phyloP scores from a whole-genome alignment of 2,888 invertebrate genomes.

The Nemapogon koenigi region DNA sequence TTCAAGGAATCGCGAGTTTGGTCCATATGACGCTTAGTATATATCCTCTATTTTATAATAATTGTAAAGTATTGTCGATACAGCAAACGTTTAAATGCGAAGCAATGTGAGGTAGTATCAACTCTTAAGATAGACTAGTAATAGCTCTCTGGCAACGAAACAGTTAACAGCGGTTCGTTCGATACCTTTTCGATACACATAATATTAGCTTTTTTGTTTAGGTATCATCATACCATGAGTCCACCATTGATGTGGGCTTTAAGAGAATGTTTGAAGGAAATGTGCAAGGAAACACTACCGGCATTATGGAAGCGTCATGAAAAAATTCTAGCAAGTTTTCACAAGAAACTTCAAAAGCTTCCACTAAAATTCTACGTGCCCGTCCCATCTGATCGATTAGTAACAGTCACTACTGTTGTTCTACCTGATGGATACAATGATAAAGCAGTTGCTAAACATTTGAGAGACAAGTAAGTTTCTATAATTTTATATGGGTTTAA shows the following conservation, averaged over 20 bases:
- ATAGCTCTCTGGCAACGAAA: too few species aligned
- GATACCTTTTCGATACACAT: too few species aligned
- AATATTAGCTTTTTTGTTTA: too few species aligned
- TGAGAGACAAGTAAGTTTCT: constrained; percentile 39
- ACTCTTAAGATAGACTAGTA: too few species aligned
- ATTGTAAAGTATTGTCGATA: too few species aligned
- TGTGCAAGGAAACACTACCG: constrained; percentile 75
- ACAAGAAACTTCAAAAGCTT: constrained; percentile 69
- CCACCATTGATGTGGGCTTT: constrained; percentile 81
- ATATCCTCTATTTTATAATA: too few species aligned
- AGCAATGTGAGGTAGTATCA: too few species aligned
- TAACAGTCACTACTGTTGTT: constrained; percentile 39
- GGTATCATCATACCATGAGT: constrained; percentile 92
- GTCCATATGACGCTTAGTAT: too few species aligned
- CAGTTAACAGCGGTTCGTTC: too few species aligned
- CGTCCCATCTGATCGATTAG: constrained; percentile 60
- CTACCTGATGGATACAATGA: constrained; percentile 42
- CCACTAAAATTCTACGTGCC: constrained; percentile 75
- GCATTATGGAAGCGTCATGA: constrained; percentile 76
- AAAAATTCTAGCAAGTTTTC: constrained; percentile 69
- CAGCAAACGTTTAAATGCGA: too few species aligned
- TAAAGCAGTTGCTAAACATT: constrained; percentile 30
- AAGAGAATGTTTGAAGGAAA: constrained; percentile 76
- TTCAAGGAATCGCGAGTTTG: too few species aligned
- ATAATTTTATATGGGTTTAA: too few species aligned